Conservation (phyloP, 2,888 invertebrate species). For the Drosophila macrospina region DNA sequence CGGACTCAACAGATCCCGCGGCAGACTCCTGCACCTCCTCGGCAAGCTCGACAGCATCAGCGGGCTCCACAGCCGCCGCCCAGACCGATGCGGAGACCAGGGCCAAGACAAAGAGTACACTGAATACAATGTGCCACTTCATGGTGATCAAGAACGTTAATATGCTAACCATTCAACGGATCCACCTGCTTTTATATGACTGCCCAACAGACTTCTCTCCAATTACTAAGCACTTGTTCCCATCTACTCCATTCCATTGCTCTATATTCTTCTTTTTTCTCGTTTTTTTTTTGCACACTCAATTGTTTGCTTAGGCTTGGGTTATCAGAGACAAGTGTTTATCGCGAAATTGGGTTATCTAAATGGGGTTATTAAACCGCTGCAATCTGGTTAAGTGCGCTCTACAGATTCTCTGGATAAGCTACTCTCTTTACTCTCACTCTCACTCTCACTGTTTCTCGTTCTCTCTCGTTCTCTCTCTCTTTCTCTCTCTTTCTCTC, state of each 20-base stretch:
- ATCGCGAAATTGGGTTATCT: constrained; percentile 45
- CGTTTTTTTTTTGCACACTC: constrained; percentile 28
- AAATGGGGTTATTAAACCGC: constrained; percentile 36
- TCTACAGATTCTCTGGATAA: not conserved
- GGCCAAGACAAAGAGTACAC: constrained; percentile 42
- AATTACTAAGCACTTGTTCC: constrained; percentile 16
- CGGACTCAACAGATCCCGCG: constrained; percentile 6
- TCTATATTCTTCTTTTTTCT: not conserved
- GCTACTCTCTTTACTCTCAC: not conserved
- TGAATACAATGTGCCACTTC: constrained; percentile 53
- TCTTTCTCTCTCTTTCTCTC: too few species aligned
- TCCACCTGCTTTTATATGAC: constrained; percentile 44
- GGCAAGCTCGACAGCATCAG: constrained; percentile 13
- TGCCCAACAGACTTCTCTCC: not conserved
- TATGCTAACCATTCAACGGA: constrained; percentile 8
- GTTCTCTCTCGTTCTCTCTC: too few species aligned
- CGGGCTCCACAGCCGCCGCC: constrained; percentile 17
- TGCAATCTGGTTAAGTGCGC: constrained; percentile 17
- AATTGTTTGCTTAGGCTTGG: constrained; percentile 33
- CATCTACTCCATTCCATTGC: not conserved
- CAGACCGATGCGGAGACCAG: constrained; percentile 27
- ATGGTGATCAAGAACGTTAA: constrained; percentile 30
- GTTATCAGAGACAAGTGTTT: constrained; percentile 40
- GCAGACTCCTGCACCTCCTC: constrained; percentile 23
- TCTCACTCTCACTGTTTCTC: not conserved